These are phyloP conservation scores for Neomorphus geoffroyi DNA, from an alignment of 2,797 vertebrate genomes.

Conservation along the genomic window DNA sequence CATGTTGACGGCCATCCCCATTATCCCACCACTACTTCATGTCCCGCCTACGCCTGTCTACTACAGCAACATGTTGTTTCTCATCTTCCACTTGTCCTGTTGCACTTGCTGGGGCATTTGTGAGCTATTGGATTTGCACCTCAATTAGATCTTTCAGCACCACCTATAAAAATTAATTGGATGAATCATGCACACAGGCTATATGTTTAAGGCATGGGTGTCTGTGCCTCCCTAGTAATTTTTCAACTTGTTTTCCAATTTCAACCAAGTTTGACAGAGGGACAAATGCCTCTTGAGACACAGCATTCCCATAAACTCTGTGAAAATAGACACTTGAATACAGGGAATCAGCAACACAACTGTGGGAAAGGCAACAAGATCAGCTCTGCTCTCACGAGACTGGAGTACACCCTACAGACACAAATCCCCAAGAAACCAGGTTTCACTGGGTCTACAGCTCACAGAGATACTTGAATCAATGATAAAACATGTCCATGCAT, in stretches of 20 bases:
- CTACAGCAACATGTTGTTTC: not conserved
- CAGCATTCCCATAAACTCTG: not conserved
- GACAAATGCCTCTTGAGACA: not conserved
- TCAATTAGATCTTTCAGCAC: constrained; percentile 41
- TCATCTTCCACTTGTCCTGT: constrained; percentile 48
- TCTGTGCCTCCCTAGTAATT: not conserved
- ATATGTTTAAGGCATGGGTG: not conserved
- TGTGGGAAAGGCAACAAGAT: not conserved
- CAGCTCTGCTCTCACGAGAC: not conserved
- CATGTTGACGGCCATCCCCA: not conserved
- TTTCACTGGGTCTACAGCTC: not conserved
- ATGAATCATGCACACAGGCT: constrained; percentile 19
- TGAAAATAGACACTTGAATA: not conserved
- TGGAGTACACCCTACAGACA: not conserved
- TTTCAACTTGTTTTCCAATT: constrained; percentile 28
- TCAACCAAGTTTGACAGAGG: not conserved
- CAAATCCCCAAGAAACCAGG: not conserved
- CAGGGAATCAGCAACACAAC: not conserved
- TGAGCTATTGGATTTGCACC: constrained; percentile 7
- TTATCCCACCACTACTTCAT: not conserved
- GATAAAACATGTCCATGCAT: not conserved
- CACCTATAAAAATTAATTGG: constrained; percentile 15
- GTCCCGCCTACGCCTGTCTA: constrained; percentile 29
- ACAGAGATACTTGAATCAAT: not conserved
- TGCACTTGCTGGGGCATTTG: not conserved